Conservation (phyloP, 2,797 vertebrate genomes). For the Sebastes trivittatus region DNA sequence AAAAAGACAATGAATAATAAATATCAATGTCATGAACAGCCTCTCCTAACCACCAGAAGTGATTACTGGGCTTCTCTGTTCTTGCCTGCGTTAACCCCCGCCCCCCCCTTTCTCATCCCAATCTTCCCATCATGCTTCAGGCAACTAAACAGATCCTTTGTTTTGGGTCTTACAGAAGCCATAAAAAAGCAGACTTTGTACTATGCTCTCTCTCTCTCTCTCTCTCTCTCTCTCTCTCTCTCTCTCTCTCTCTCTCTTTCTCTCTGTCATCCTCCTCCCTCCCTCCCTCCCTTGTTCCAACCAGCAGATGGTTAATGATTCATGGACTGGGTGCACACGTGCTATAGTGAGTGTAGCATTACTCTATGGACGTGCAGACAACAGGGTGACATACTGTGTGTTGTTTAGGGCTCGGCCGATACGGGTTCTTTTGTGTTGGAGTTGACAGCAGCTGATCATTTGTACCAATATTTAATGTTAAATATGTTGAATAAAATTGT, state of each 20-base stretch:
- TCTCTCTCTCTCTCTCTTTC: not conserved
- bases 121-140: conserved; percentile 59
- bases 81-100: not conserved
- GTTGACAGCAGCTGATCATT: not conserved
- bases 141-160: conserved; percentile 74
- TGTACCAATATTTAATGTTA: not conserved
- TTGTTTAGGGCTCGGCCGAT: not conserved
- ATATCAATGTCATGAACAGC: not conserved
- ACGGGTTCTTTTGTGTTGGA: not conserved
- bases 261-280: conserved; percentile 2
- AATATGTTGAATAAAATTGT: not conserved
- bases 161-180: conserved; percentile 70
- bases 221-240: not conserved
- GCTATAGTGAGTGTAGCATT: conserved; percentile 68
- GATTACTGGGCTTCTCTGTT: conserved; percentile 46
- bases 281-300: conserved; percentile 25
- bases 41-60: not conserved
- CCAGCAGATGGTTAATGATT: conserved; percentile 84
- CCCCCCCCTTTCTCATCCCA: not conserved
- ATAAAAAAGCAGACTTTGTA: conserved; percentile 80
- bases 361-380: conserved; percentile 60
- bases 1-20: not conserved
- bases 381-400: conserved; percentile 23
- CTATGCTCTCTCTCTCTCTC: conserved; percentile 23
- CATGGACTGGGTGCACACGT: conserved; percentile 68